Evolutionary conservation across 1,140 invertebrate genomes (phyloP), one percentile per base, ranked within the genome.

Genomic region (Temnothorax longispinosus): DNA sequence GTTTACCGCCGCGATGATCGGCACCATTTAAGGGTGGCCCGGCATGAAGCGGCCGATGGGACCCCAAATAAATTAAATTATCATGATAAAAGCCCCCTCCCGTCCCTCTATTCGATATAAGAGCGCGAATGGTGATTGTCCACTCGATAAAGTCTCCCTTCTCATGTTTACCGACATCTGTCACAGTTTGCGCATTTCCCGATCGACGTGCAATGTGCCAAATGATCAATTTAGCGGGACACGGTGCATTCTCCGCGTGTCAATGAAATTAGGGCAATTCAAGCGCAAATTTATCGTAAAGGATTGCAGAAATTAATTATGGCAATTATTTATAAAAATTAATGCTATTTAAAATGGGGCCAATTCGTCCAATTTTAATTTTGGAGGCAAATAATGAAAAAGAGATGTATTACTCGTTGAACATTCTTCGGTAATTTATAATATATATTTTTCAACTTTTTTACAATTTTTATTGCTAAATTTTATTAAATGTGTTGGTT

Each of bases 11-110:
- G 81, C 82, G 91, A 93, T 94, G 94, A 94, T 94, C 93, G 92
- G 90, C 85, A 93, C 93, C 82, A 93, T 94, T 94, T 93, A 93
- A 94, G 93, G 93, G 93, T 93, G 91, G 88, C 64, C 58, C 56
- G 92, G 92, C 93, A 93, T 93, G 91, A 94, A 94, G 88, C 89
- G 93, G 91, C 94, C 93, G 94, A 94, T 94, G 92, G 94, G 91
- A 94, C 90, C 92, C 93, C 92, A 94, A 94, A 94, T 94, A 94
- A 94, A 94, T 94, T 94, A 94, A 94, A 94, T 94, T 94, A 94
- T 94, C 94, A 94, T 94, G 89, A 94, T 94, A 94, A 94, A 94
- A 91, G 92, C 85, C 80, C 78, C 84, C 74, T 81, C 76, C 71
- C 77, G 52, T 38, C 65, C 78, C 41, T 62, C 18, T 72, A 77